Evolutionary conservation across 2,113 vertebrate genomes (phyloP).

Genomic region (Eretmochelys imbricata): DNA sequence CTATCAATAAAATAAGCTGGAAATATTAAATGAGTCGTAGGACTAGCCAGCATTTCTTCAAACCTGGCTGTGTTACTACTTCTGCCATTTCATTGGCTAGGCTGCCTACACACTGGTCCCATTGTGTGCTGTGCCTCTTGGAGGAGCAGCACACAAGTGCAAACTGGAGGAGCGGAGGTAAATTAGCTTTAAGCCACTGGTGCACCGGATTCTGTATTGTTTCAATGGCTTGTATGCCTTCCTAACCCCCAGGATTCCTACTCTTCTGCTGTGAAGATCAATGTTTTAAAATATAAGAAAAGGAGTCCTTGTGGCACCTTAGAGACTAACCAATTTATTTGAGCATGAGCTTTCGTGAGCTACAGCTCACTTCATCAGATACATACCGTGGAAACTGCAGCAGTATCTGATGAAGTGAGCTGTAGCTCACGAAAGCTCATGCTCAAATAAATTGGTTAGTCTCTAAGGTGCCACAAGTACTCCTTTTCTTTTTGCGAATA

Average conservation of each 20-base stretch:
- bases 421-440: too few relatives aligned
- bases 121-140: neutral
- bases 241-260: neutral
- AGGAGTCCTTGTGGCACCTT: too few relatives aligned
- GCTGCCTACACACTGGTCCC: neutral
- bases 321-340: too few relatives aligned
- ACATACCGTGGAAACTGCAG: too few relatives aligned
- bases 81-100: neutral
- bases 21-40: neutral
- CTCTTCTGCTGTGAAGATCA: neutral
- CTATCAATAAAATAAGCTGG: neutral
- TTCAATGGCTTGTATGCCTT: neutral
- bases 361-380: too few relatives aligned
- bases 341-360: too few relatives aligned
- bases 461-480: too few relatives aligned
- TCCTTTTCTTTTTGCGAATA: too few relatives aligned
- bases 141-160: neutral
- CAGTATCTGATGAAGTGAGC: too few relatives aligned
- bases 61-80: accelerated
- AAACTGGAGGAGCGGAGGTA: neutral
- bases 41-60: accelerated
- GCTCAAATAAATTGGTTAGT: too few relatives aligned
- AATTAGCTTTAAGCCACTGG: neutral
- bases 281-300: neutral
- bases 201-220: neutral